Conservation (phyloP, 2,888 invertebrate species). For the Yponomeuta sedellus region DNA sequence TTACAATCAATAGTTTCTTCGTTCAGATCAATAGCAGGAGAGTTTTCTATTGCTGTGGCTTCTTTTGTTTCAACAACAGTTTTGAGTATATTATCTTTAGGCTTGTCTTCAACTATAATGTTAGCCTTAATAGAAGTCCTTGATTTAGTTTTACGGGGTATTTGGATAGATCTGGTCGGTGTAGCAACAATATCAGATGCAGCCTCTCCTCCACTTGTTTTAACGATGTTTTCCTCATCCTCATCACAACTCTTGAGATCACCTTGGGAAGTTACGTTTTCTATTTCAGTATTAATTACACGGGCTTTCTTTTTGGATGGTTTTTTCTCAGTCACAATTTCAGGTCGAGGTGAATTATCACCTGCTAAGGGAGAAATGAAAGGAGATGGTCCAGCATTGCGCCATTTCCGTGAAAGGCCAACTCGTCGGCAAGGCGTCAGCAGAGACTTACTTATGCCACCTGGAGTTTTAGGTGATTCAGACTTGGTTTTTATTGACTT, state of each 20-base stretch:
- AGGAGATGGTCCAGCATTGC: conserved; percentile 45
- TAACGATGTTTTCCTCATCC: background rate
- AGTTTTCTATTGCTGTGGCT: background rate
- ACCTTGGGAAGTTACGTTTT: background rate
- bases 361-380: conserved; percentile 52
- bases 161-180: conserved; percentile 38
- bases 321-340: conserved; percentile 24
- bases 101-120: background rate
- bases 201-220: conserved; percentile 24
- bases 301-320: conserved; percentile 36
- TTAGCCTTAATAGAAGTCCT: conserved; percentile 30
- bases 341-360: background rate
- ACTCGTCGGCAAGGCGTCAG: conserved; percentile 73
- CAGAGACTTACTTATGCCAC: conserved; percentile 69
- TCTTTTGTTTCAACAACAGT: background rate
- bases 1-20: background rate
- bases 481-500: conserved; percentile 25
- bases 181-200: conserved; percentile 29
- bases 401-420: conserved; percentile 69
- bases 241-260: background rate
- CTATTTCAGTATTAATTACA: background rate
- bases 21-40: background rate
- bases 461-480: conserved; percentile 64
- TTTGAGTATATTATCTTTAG: background rate
- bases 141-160: conserved; percentile 45